Evolutionary conservation across 2,797 vertebrate genomes (phyloP).

Genomic region (Diceros bicornis): DNA sequence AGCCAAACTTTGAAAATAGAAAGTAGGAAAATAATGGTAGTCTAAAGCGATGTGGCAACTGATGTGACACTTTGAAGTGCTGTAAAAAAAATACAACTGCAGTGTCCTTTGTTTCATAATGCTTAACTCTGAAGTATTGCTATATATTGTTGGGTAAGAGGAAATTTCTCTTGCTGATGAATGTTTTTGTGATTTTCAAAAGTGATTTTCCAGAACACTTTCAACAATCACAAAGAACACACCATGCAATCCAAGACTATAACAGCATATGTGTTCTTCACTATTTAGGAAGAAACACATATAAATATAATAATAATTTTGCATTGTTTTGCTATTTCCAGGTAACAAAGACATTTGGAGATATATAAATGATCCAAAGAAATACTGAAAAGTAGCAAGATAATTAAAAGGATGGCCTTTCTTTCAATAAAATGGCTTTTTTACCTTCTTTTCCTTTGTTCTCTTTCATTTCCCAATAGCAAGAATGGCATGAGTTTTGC

Average conservation of each 20-base stretch:
- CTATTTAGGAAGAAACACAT: neutral
- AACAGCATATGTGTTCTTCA: neutral
- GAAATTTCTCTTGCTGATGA: neutral
- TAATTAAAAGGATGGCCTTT: neutral
- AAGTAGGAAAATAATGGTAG: neutral
- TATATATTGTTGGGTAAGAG: neutral
- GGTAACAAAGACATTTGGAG: neutral
- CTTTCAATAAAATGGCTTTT: neutral
- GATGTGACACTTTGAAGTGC: neutral
- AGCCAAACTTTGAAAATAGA: neutral
- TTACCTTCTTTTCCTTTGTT: neutral
- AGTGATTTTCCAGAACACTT: slow-evolving; percentile 1
- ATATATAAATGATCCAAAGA: neutral
- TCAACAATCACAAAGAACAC: neutral
- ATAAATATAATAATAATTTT: neutral
- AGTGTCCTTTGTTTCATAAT: neutral
- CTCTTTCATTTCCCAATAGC: neutral
- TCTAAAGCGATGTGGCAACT: neutral
- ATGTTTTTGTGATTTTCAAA: slow-evolving; percentile 11
- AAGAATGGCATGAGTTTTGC: neutral
- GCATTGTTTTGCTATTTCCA: neutral
- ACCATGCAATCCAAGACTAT: neutral
- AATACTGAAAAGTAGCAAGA: neutral
- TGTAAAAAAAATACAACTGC: neutral
- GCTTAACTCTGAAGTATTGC: neutral